These are phyloP conservation scores for Nomada fabriciana DNA, from an alignment of 2,888 invertebrate genomes.

Conservation along the genomic window DNA sequence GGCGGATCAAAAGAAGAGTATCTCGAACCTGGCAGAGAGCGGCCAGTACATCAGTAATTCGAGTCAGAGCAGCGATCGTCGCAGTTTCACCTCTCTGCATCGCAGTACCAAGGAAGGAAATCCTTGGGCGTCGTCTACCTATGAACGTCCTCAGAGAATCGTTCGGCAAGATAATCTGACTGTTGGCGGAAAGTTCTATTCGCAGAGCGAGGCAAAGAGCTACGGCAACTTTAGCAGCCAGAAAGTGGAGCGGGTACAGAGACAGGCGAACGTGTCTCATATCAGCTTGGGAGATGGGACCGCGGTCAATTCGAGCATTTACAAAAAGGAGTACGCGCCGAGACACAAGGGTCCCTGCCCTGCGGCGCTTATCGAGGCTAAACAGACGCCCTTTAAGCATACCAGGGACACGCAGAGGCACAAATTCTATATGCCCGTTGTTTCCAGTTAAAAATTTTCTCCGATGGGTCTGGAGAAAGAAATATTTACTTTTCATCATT, in stretches of 20 bases:
- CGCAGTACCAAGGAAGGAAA: slow-evolving; percentile 88
- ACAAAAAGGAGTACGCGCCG: slow-evolving; percentile 91
- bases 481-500: neutral
- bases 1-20: slow-evolving; percentile 92
- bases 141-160: slow-evolving; percentile 88
- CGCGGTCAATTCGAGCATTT: slow-evolving; percentile 87
- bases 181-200: slow-evolving; percentile 90
- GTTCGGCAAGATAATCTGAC: slow-evolving; percentile 89
- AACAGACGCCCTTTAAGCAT: slow-evolving; percentile 92
- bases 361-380: slow-evolving; percentile 90
- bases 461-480: neutral
- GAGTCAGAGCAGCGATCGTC: slow-evolving; percentile 89
- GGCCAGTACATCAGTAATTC: slow-evolving; percentile 89
- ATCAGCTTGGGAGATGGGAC: slow-evolving; percentile 90
- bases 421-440: slow-evolving; percentile 91
- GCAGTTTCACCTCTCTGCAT: slow-evolving; percentile 92
- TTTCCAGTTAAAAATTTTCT: slow-evolving; percentile 83
- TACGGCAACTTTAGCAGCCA: slow-evolving; percentile 88
- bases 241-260: slow-evolving; percentile 87
- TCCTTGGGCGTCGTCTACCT: slow-evolving; percentile 85
- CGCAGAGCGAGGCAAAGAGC: slow-evolving; percentile 89
- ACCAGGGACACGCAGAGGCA: slow-evolving; percentile 94
- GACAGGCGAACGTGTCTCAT: slow-evolving; percentile 90
- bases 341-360: slow-evolving; percentile 91
- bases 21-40: slow-evolving; percentile 91